Percentiles rank a stretch among this genome's conserved stretches.
Conservation (phyloP, 2,888 invertebrate genomes). For the Meiosimyza platycephala region DNA sequence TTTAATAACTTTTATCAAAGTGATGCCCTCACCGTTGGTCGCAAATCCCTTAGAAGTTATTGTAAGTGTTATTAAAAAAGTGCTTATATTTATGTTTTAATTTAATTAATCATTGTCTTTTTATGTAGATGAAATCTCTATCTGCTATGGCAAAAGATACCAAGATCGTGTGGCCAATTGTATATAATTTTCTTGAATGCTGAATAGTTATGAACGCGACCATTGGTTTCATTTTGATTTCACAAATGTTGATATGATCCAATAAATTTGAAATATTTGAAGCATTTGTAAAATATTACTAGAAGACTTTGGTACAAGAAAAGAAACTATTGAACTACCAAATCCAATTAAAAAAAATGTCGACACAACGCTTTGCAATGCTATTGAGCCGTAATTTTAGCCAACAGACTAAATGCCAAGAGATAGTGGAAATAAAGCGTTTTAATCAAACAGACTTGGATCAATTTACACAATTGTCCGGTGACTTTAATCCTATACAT, state of each 20-base stretch:
- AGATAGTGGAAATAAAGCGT: conserved; percentile 66
- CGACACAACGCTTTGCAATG: conserved; percentile 37
- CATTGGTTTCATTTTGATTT: no score
- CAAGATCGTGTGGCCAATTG: no score
- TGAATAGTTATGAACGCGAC: no score
- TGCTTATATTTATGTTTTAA: no score
- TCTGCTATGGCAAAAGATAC: conserved; percentile 85
- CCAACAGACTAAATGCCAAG: conserved; percentile 44
- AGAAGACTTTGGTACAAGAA: conserved; percentile 56
- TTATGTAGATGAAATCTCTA: conserved; percentile 73
- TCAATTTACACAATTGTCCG: conserved; percentile 79
- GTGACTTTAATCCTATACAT: conserved; percentile 85
- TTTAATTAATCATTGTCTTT: no score
- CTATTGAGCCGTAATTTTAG: conserved; percentile 39
- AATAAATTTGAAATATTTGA: conserved; percentile 85
- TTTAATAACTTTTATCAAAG: no score
- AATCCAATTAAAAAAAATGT: conserved; percentile 25
- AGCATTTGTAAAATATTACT: conserved; percentile 55
- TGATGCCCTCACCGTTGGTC: no score
- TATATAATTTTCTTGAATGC: no score
- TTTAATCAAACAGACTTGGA: conserved; percentile 80
- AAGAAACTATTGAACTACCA: conserved; percentile 44
- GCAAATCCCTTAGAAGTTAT: no score
- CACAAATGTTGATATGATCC: no score
- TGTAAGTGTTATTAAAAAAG: no score